Base-by-base conservation (phyloP, 2,888 invertebrate species). In the Altica lythri region DNA sequence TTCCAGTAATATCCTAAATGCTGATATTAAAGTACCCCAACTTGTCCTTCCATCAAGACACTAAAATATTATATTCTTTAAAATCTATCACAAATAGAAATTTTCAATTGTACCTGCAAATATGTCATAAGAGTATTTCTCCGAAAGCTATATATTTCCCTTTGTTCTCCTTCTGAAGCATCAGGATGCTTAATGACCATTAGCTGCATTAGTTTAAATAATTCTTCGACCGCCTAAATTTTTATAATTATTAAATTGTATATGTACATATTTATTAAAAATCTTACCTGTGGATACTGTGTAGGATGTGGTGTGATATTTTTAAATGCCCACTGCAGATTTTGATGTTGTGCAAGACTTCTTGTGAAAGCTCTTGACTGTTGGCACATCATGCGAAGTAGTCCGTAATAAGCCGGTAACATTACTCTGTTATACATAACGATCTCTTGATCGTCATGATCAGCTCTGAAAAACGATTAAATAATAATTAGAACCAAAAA, bases 241-340 rank as follows among this genome's bases (percentile, higher is more conserved):
- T 34, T 8, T 34, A 12, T 12, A 14, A 16, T 30, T 10, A 9
- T 9, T 30, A 30, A 4, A 34, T 6, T 25, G 25, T 25, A 25
- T 25, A 6, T 25, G 8, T n/a, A n/a, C n/a, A n/a, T n/a, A n/a
- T n/a, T n/a, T 22, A 22, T 17, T 6, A 10, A 4, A 14, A 34
- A 47, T 18, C 30, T 76, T 72, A 83, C 86, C 59, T 86, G 86
- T 12, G 92, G 88, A 79, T 96, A 96, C 67, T 95, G 90, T 14
- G 92, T 92, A 4, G 94, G 92, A 77, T 94, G 94, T n/a, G 95
- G 94, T 22, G 94, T 92, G 61, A 96, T 95, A 76, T 95, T 95
- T 71, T 95, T 89, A 77, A 95, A 95, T 17, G 95, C 95, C 95
- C 95, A 96, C 73, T 93, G 92, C 34, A 96, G 85, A 80, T 96